Evolutionary conservation across 2,797 vertebrate genomes (phyloP).

Genomic region (Rhabdophis nuchalis): DNA sequence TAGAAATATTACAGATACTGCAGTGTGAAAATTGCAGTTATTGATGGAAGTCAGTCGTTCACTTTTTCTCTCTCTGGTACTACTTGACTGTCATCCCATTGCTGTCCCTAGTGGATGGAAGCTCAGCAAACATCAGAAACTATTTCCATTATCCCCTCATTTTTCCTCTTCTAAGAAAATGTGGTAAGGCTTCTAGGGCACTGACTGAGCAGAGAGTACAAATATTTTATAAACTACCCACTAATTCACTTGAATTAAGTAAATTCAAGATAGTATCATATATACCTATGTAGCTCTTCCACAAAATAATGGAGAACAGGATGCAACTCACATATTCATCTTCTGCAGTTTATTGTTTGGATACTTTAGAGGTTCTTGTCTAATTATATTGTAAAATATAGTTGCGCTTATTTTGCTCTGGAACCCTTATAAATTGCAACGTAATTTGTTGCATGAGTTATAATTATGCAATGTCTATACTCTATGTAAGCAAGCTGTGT

Average conservation of each 20-base stretch:
- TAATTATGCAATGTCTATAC: not conserved
- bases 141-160: not conserved
- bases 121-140: not conserved
- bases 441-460: not conserved
- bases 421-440: not conserved
- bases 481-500: not conserved
- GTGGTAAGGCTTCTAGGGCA: not conserved
- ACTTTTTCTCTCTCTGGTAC: not conserved
- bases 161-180: not conserved
- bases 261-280: not conserved
- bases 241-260: not conserved
- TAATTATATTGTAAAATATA: not conserved
- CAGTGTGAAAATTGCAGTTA: not conserved
- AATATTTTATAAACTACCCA: not conserved
- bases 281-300: not conserved
- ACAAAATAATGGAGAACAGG: not conserved
- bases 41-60: not conserved
- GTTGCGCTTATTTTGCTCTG: not conserved
- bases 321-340: not conserved
- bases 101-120: not conserved
- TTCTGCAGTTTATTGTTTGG: conserved; percentile 28
- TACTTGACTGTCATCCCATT: not conserved
- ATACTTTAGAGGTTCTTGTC: not conserved
- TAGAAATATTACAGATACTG: not conserved
- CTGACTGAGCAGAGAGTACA: not conserved